phyloP scores from a whole-genome alignment of 2,888 invertebrate genomes.

The Calameuta filiformis region DNA sequence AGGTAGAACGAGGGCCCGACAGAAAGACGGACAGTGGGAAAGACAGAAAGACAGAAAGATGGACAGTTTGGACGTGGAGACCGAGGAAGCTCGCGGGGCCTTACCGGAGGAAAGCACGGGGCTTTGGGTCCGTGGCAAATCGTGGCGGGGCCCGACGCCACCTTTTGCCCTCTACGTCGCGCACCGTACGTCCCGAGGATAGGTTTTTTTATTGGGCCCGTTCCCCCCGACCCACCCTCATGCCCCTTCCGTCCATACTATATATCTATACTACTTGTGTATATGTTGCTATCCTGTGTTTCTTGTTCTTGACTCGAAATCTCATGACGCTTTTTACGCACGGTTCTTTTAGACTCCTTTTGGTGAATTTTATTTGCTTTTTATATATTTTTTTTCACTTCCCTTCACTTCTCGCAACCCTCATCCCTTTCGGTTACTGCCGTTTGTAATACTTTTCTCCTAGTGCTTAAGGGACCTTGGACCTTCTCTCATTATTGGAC shows the following conservation, averaged over 20 bases:
- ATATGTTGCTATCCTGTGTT: slow-evolving; percentile 39
- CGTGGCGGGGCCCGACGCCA: slow-evolving; percentile 37
- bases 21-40: slow-evolving; percentile 10
- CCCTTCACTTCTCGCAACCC: slow-evolving; percentile 16
- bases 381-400: slow-evolving; percentile 21
- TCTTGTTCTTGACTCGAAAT: slow-evolving; percentile 46
- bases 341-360: slow-evolving; percentile 22
- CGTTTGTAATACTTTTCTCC: slow-evolving; percentile 45
- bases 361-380: background rate
- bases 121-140: slow-evolving; percentile 53
- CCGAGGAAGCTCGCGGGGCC: slow-evolving; percentile 14
- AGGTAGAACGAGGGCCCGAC: slow-evolving; percentile 4
- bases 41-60: slow-evolving; percentile 14
- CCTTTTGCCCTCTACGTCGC: background rate
- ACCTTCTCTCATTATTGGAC: background rate
- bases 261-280: background rate
- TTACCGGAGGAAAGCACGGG: slow-evolving; percentile 18
- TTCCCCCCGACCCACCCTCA: slow-evolving; percentile 23
- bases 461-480: slow-evolving; percentile 44
- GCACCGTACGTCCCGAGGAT: background rate
- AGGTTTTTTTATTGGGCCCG: slow-evolving; percentile 36
- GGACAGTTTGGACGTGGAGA: background rate
- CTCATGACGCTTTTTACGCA: slow-evolving; percentile 44
- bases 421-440: slow-evolving; percentile 10
- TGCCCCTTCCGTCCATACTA: background rate